phyloP scores from a whole-genome alignment of 2,888 invertebrate genomes.

The Exephanes ischioxanthus region DNA sequence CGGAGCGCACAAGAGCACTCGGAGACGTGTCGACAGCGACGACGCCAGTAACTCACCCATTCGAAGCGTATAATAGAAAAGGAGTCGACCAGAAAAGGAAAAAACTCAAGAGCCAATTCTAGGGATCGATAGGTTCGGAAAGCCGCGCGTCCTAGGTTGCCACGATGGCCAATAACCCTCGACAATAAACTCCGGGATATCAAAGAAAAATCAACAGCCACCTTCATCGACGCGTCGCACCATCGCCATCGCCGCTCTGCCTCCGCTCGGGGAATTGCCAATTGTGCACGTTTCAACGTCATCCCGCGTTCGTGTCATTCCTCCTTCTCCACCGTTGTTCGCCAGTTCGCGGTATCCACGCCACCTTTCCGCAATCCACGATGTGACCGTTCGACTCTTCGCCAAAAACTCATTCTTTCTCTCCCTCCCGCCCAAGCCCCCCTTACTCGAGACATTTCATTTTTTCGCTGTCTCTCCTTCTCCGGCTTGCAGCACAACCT shows the following conservation, averaged over 20 bases:
- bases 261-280: slow-evolving; percentile 73
- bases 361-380: slow-evolving; percentile 7
- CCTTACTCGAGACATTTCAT: slow-evolving; percentile 15
- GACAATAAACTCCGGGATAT: slow-evolving; percentile 75
- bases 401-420: slow-evolving; percentile 37
- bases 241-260: slow-evolving; percentile 4
- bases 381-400: slow-evolving; percentile 20
- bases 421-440: neutral
- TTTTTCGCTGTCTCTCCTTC: slow-evolving; percentile 6
- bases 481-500: neutral
- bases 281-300: slow-evolving; percentile 75
- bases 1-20: neutral
- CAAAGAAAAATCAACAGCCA: slow-evolving; percentile 73
- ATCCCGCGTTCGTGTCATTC: slow-evolving; percentile 67
- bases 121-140: slow-evolving; percentile 47
- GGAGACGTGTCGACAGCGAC: slow-evolving; percentile 31
- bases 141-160: slow-evolving; percentile 4
- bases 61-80: slow-evolving; percentile 11
- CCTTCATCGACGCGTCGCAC: slow-evolving; percentile 53
- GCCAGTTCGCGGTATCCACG: neutral
- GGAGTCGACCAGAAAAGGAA: neutral
- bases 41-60: neutral
- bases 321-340: slow-evolving; percentile 32
- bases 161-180: slow-evolving; percentile 67
- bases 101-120: slow-evolving; percentile 35